Evolutionary conservation across 2,797 vertebrate genomes (phyloP).

Genomic region (Microctenopoma steveboyesi): DNA sequence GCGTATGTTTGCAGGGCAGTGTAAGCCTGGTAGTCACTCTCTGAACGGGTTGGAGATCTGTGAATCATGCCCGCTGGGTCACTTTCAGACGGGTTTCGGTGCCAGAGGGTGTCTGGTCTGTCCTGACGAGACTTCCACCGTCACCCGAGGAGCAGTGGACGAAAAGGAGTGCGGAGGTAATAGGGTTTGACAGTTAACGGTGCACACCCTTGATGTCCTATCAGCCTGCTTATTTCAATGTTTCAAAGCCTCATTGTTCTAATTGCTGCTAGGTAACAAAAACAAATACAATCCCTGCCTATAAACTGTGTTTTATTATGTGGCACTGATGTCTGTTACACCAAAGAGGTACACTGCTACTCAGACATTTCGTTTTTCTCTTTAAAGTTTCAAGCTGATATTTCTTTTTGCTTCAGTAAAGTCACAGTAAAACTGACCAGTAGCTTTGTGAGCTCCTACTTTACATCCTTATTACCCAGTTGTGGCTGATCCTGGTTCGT

Average conservation of each 20-base stretch:
- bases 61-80: conserved; percentile 93
- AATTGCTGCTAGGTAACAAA: conserved; percentile 32
- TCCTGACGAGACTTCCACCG: conserved; percentile 89
- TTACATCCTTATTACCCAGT: conserved; percentile 4
- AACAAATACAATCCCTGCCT: conserved; percentile 19
- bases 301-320: conserved; percentile 5
- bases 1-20: conserved; percentile 86
- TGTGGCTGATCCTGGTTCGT: conserved; percentile 5
- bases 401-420: conserved; percentile 2
- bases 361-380: conserved; percentile 23
- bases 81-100: conserved; percentile 88
- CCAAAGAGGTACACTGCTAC: conserved; percentile 20
- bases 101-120: conserved; percentile 89
- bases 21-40: conserved; percentile 93
- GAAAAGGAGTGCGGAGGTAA: conserved; percentile 94
- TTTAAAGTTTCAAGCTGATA: conserved; percentile 40
- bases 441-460: conserved; percentile 11
- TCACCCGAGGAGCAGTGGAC: conserved; percentile 92
- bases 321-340: conserved; percentile 7
- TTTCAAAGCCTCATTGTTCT: conserved; percentile 6
- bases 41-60: conserved; percentile 94
- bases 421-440: conserved; percentile 17
- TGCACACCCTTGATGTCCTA: conserved; percentile 8
- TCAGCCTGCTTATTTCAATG: conserved; percentile 13
- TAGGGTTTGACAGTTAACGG: conserved; percentile 21